Evolutionary conservation across 53 echinoderm and acorn worm genomes (phyloP).

Genomic region (Apostichopus leukothele): DNA sequence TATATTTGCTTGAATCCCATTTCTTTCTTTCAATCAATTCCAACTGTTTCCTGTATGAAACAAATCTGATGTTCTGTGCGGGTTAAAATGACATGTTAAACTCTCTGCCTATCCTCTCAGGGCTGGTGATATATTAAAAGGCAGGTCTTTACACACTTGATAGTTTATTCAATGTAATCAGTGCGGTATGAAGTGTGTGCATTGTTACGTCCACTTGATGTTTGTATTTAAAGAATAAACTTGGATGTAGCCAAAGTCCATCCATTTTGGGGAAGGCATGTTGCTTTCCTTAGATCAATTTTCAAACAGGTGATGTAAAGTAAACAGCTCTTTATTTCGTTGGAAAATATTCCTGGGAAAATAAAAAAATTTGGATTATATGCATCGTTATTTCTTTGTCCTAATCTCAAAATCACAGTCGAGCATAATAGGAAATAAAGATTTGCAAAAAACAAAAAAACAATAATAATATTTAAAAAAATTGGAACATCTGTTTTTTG

Average conservation of each 20-base stretch:
- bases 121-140: constrained; percentile 27
- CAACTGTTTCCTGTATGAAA: too few species aligned
- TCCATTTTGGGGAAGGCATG: neutral
- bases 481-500: constrained; percentile 16
- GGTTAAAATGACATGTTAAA: too few species aligned
- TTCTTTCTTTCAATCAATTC: too few species aligned
- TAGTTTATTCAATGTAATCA: constrained; percentile 18
- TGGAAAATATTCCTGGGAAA: too few species aligned
- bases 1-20: too few species aligned
- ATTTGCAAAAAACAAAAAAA: too few species aligned
- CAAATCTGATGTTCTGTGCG: too few species aligned
- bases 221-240: constrained; percentile 36
- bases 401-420: constrained; percentile 40
- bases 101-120: neutral
- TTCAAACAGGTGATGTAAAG: constrained; percentile 26
- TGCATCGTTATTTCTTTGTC: constrained; percentile 17
- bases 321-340: constrained; percentile 13
- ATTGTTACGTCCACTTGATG: constrained; percentile 36
- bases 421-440: constrained; percentile 5
- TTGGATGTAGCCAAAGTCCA: constrained; percentile 42
- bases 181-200: constrained; percentile 32
- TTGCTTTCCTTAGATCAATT: neutral
- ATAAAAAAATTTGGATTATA: too few species aligned
- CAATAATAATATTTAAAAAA: neutral
- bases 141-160: constrained; percentile 33